Conservation (phyloP, 2,113 vertebrate genomes). For the Tringa solitaria region DNA sequence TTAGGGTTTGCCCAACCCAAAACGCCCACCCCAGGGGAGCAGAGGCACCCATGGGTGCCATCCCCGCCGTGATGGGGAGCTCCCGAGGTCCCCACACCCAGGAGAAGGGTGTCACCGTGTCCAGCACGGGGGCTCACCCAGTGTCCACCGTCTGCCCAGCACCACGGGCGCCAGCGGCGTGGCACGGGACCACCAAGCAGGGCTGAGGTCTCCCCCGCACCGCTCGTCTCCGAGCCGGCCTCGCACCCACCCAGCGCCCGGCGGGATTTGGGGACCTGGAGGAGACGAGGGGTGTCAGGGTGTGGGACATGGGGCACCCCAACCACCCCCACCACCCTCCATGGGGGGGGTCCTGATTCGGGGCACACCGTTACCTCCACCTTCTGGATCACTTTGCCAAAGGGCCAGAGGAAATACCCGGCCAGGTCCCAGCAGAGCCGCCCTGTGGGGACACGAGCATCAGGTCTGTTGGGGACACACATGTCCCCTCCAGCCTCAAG, state of each 20-base stretch:
- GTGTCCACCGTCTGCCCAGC: background rate
- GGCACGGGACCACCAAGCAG: background rate
- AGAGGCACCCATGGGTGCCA: accelerated
- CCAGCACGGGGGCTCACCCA: slow-evolving; percentile 66
- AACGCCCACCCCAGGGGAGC: background rate
- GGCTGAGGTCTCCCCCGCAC: slow-evolving; percentile 40
- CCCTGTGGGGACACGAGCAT: slow-evolving; percentile 27
- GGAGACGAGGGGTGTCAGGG: accelerated
- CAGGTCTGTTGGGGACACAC: background rate
- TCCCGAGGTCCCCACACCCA: accelerated
- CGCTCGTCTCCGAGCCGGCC: slow-evolving; percentile 14
- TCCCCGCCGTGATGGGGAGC: accelerated
- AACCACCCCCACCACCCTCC: background rate
- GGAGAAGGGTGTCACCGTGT: accelerated
- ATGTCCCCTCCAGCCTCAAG: background rate
- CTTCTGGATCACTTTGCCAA: slow-evolving; percentile 81
- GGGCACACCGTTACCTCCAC: background rate
- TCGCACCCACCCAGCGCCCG: background rate
- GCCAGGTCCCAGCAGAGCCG: slow-evolving; percentile 77
- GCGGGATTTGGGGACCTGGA: background rate
- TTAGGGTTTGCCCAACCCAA: background rate
- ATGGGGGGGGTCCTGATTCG: accelerated
- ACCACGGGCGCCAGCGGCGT: background rate
- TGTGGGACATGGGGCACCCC: accelerated
- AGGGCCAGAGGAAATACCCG: slow-evolving; percentile 83